A percentile compares a stretch with the other conserved stretches of the same genome.
Evolutionary conservation across 2,113 vertebrate species (phyloP).

Genomic region (Elgaria multicarinata): DNA sequence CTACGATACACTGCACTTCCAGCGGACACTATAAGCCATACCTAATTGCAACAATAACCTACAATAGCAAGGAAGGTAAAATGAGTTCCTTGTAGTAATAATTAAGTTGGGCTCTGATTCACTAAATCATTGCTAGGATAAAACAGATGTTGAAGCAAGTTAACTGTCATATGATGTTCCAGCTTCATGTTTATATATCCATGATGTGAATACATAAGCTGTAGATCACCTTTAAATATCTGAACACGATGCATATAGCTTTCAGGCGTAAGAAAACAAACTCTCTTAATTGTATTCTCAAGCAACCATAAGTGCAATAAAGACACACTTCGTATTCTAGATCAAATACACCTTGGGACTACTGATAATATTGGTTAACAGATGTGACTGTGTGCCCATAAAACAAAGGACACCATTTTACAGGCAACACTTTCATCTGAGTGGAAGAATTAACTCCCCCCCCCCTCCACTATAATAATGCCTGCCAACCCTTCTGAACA

Average conservation of each 20-base stretch:
- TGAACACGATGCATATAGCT: slow-evolving; percentile 48
- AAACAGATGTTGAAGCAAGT: slow-evolving; percentile 18
- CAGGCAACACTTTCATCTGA: slow-evolving; percentile 2
- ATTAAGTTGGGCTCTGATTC: slow-evolving; percentile 10
- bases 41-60: background rate
- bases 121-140: background rate
- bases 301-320: slow-evolving; percentile 9
- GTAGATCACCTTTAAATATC: slow-evolving; percentile 61
- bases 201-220: background rate
- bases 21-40: accelerated
- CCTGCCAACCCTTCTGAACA: slow-evolving; percentile 34
- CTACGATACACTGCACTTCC: background rate
- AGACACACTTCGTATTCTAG: slow-evolving; percentile 33
- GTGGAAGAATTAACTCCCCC: background rate
- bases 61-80: background rate
- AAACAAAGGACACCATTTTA: slow-evolving; percentile 37
- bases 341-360: slow-evolving; percentile 43
- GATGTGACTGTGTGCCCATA: slow-evolving; percentile 26
- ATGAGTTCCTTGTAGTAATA: slow-evolving; percentile 17
- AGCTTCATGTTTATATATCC: slow-evolving; percentile 15
- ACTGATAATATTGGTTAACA: slow-evolving; percentile 25
- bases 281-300: slow-evolving; percentile 39
- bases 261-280: slow-evolving; percentile 24
- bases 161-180: background rate
- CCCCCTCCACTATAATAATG: background rate